Evolutionary conservation across 2,113 vertebrate species (phyloP).

Genomic region (Rhynchomys soricoides): DNA sequence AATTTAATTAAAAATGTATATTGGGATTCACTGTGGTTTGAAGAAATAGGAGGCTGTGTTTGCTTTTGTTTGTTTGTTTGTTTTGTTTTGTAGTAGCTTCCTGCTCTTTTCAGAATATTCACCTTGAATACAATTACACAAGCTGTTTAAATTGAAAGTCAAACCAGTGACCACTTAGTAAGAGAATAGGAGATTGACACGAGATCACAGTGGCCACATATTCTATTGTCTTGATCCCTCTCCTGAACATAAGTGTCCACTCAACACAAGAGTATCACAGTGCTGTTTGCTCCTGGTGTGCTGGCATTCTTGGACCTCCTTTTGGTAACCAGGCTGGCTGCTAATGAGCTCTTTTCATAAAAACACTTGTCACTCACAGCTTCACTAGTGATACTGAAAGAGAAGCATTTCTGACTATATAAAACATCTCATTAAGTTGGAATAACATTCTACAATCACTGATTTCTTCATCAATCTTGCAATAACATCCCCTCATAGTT

Average conservation of each 20-base stretch:
- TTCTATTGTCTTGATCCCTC: background rate
- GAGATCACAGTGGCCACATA: background rate
- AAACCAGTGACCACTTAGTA: background rate
- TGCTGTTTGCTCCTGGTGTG: background rate
- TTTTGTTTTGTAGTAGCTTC: background rate
- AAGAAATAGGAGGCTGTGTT: background rate
- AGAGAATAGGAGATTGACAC: background rate
- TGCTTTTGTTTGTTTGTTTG: background rate
- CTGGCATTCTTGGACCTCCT: slow-evolving; percentile 10
- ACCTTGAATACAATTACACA: background rate
- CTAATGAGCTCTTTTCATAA: slow-evolving; percentile 59
- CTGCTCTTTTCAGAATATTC: background rate
- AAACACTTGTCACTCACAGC: background rate
- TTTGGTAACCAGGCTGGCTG: background rate
- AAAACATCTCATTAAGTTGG: background rate
- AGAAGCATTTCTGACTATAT: background rate
- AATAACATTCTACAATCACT: background rate
- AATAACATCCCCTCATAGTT: background rate
- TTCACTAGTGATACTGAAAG: background rate
- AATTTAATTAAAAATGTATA: background rate
- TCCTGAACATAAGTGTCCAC: slow-evolving; percentile 44
- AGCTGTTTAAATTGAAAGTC: slow-evolving; percentile 15
- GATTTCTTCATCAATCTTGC: background rate
- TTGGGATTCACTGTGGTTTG: background rate
- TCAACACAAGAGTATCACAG: background rate